Percentiles rank a stretch among this genome's conserved stretches.
Conservation (phyloP, 2,888 invertebrate species). For the Synergus laeviventris region DNA sequence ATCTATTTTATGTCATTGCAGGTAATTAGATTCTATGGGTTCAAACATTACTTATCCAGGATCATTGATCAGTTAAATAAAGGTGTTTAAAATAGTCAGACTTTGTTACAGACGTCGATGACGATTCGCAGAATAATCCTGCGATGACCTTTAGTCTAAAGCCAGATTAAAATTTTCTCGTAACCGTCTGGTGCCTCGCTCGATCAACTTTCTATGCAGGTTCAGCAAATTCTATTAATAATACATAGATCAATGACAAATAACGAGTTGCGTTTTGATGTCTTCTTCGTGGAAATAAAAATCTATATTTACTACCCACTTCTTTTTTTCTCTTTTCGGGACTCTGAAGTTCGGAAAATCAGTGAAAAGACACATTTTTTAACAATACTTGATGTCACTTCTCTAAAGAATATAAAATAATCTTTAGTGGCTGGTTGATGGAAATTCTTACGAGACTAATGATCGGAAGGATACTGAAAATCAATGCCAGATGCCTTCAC, state of each 20-base stretch:
- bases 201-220: conserved; percentile 23
- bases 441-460: background rate
- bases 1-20: conserved; percentile 13
- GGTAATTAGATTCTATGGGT: conserved; percentile 13
- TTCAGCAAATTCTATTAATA: conserved; percentile 11
- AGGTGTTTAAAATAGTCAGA: background rate
- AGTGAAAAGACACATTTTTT: too few species aligned
- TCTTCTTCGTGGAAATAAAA: background rate
- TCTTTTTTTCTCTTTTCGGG: background rate
- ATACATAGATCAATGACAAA: background rate
- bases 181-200: conserved; percentile 4
- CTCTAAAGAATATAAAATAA: too few species aligned
- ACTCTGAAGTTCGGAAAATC: background rate
- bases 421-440: background rate
- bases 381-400: too few species aligned
- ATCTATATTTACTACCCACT: too few species aligned
- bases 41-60: conserved; percentile 7
- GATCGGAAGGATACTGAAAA: conserved; percentile 13
- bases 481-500: conserved; percentile 13
- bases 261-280: background rate
- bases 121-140: conserved; percentile 12
- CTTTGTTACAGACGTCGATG: background rate
- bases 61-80: background rate
- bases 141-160: conserved; percentile 2
- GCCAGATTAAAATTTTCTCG: conserved; percentile 19